Evolutionary conservation across 1,140 invertebrate genomes (phyloP).

Genomic region (Papilio aristodemus): DNA sequence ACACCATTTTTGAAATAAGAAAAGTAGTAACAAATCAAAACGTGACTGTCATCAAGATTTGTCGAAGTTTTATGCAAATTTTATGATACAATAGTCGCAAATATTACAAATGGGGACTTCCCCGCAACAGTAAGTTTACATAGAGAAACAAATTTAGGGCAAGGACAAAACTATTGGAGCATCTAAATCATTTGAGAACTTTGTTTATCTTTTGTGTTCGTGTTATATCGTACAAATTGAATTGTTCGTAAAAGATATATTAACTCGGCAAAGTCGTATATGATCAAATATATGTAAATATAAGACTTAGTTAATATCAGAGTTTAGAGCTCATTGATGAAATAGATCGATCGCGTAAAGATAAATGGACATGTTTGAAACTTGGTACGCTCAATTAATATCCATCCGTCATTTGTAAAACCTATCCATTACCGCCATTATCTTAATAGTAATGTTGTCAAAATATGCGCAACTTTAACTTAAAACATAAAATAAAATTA

Average conservation of each 20-base stretch:
- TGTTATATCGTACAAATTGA: constrained; percentile 1
- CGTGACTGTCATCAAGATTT: background rate
- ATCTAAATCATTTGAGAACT: constrained; percentile 16
- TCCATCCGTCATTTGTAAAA: background rate
- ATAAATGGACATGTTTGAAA: background rate
- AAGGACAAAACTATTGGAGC: constrained; percentile 11
- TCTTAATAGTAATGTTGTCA: background rate
- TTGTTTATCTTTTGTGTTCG: constrained; percentile 1
- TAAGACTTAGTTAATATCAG: background rate
- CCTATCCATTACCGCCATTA: background rate
- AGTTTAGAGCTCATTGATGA: background rate
- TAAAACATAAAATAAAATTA: no score
- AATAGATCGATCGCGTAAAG: background rate
- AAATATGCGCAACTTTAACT: background rate
- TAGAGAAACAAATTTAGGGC: background rate
- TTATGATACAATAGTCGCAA: constrained; percentile 1
- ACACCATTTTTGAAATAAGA: no score
- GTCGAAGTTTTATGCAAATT: background rate
- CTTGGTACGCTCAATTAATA: background rate
- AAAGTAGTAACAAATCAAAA: background rate
- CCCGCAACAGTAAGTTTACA: background rate
- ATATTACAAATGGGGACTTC: background rate
- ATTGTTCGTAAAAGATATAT: constrained; percentile 3
- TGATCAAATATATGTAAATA: background rate
- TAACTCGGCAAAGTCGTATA: background rate